These are phyloP conservation scores for Apodemia zela DNA, from an alignment of 2,888 invertebrate species.

Conservation along the genomic window DNA sequence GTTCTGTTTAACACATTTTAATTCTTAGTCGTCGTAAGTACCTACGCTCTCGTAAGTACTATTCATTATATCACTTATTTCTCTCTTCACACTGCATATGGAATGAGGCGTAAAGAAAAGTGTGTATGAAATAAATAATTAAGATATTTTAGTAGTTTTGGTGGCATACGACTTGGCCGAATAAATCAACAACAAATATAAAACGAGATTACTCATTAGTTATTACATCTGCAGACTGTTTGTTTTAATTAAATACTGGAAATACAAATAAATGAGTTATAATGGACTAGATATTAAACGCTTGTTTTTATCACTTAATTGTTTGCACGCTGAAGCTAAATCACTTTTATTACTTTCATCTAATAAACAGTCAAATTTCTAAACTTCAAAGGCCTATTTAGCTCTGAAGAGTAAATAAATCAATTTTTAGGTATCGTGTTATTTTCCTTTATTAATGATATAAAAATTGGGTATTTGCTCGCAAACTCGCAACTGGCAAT, in stretches of 20 bases:
- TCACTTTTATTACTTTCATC: background rate
- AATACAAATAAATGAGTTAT: background rate
- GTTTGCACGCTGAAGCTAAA: background rate
- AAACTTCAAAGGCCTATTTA: background rate
- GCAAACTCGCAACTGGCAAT: no score
- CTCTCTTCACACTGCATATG: no score
- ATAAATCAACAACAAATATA: background rate
- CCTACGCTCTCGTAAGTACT: no score
- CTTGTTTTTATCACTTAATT: constrained; percentile 5
- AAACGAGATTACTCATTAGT: background rate
- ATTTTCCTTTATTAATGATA: background rate
- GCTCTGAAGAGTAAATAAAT: background rate
- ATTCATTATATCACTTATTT: no score
- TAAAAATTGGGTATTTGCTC: no score
- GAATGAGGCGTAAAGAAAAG: no score
- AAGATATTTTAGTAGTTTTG: no score
- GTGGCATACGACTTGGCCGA: no score
- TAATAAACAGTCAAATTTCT: background rate
- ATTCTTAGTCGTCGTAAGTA: no score
- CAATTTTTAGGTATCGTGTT: background rate
- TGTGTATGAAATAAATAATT: no score
- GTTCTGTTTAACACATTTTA: no score
- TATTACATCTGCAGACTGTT: background rate
- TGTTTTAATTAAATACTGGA: background rate
- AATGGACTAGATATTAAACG: background rate